phyloP scores from a whole-genome alignment of 2,113 vertebrate species.

The Setophaga coronata region DNA sequence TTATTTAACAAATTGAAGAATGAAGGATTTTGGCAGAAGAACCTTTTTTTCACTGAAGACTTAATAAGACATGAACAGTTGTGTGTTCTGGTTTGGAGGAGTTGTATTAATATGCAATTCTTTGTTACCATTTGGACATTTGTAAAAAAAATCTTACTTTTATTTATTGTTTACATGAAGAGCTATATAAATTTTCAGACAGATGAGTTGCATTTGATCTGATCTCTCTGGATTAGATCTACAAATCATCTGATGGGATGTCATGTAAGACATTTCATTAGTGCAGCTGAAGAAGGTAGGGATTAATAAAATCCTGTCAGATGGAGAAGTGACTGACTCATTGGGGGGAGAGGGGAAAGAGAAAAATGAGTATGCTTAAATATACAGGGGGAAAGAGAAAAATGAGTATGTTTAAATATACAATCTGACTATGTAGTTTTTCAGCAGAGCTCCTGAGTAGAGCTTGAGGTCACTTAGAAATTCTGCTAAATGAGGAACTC shows the following conservation, averaged over 20 bases:
- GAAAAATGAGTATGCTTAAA: background rate
- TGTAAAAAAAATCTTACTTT: background rate
- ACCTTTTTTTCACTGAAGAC: background rate
- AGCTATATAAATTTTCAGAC: background rate
- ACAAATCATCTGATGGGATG: background rate
- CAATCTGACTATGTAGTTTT: background rate
- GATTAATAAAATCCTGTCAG: background rate
- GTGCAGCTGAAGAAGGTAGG: background rate
- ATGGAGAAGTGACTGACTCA: background rate
- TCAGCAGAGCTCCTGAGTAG: background rate
- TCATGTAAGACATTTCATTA: background rate
- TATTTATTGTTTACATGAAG: background rate
- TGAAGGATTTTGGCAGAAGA: background rate
- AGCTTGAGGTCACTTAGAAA: background rate
- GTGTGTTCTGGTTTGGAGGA: background rate
- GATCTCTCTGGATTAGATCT: background rate
- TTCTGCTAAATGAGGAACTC: background rate
- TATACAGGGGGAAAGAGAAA: background rate
- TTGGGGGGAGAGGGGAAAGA: accelerated
- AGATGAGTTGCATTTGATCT: background rate
- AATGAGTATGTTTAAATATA: background rate
- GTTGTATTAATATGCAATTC: background rate
- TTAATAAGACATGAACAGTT: background rate
- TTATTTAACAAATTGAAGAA: background rate
- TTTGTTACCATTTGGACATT: background rate